Base-by-base conservation (phyloP, 2,888 invertebrate species). In the Cetonia aurata region DNA sequence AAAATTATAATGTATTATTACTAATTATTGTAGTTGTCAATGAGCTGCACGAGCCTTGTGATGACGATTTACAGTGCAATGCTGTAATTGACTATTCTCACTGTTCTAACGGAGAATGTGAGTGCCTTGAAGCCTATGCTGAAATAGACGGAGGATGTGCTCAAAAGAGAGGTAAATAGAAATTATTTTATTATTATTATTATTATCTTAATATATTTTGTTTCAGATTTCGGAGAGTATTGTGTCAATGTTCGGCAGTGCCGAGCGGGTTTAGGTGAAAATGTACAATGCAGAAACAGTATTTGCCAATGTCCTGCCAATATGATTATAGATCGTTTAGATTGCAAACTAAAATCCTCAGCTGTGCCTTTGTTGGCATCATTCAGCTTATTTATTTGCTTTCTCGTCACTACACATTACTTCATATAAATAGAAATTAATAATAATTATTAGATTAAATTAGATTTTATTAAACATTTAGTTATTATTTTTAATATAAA, bases 301-400 rank as follows among this genome's bases (percentile, higher is more conserved):
- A 68, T 68, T 3, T 71, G 71, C 13, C 71, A 71, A 62, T 71
- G 71, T 33, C 55, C 71, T 42, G 42, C 71, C 31, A 57, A 56
- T 53, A 68, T 68, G 60, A 56, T 48, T 25, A 17, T 48, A n/a
- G 69, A 71, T 50, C 46, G 62, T 55, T 37, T 55, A 10, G 50
- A 56, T 48, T 71, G 71, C 42, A 44, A 37, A 55, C 6, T 33
- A 3, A 33, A 55, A 55, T 67, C 69, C 13, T 31, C 37, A 1
- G 69, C 69, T 10, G 33, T 33, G 6, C 17, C 66, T 10, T 37
- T 50, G 6, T 3, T 12, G 10, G 25, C 1, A 52, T 52, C 52
- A 25, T 10, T 52, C 8, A 8, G 6, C 4, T 19, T 52, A 52
- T 52, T 50, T 13, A 50, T 62, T 37, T 13, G 15, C 1, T 10